Base-by-base conservation (phyloP, 2,888 invertebrate genomes). In the Eupithecia vulgata region DNA sequence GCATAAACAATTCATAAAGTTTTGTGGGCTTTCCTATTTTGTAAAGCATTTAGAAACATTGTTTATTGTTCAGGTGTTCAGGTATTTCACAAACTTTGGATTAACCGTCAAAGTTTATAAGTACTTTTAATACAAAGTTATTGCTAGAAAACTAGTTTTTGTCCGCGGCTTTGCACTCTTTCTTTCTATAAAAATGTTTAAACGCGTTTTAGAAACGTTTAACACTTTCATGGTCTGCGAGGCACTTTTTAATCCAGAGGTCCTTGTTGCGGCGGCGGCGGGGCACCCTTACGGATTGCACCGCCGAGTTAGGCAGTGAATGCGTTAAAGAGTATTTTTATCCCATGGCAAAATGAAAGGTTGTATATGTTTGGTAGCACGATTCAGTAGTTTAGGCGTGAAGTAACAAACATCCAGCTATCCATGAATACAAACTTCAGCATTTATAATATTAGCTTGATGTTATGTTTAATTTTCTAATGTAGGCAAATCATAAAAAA, bases 11-110 rank as follows among this genome's bases (percentile, higher is more conserved):
- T 57, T 25, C 21, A 57, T 57, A 57, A 57, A 25, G 57, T 57
- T 57, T 25, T 25, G 25, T 25, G 25, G 25, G 57, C 57, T 57
- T 57, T 57, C 21, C 57, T 57, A 57, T 57, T 57, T 57, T 57
- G 57, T 57, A 57, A 57, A 57, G 57, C 57, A 57, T 57, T 48
- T 12, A 57, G 57, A 25, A 57, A 25, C 57, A 57, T 25, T 57
- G 57, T 57, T 21, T 25, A 25, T 57, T 25, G 13, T 57, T 57
- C 5, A 25, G 25, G 12, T 57, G 25, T 57, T 21, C 52, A 21
- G 21, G 52, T 52, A 52, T 52, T 52, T 52, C 52, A 21, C 21
- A 52, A 48, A 21, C 52, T 21, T 52, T 52, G 21, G 52, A 52
- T 10, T n/a, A 10, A 10, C 7, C 10, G 52, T 0, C 52, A 10